A percentile compares a stretch with the other conserved stretches of the same genome.
phyloP scores from a whole-genome alignment of 2,888 invertebrate species.

The Dusona sp. region DNA sequence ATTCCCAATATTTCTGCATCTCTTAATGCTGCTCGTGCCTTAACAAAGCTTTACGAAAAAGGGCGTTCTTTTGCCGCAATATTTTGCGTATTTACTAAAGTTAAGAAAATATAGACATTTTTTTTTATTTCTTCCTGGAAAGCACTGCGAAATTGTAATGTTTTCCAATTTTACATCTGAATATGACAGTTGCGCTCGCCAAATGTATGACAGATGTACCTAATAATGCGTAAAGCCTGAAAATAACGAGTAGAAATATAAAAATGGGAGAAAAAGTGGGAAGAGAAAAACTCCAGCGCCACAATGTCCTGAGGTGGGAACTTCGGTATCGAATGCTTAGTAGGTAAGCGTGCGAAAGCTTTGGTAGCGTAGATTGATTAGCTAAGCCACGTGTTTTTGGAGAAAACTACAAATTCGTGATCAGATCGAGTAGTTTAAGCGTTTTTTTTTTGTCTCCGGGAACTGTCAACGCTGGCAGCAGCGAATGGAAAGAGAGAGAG shows the following conservation, averaged over 20 bases:
- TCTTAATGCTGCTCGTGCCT: background rate
- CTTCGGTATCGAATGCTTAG: background rate
- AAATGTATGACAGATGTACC: background rate
- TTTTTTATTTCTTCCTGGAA: background rate
- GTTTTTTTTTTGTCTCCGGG: background rate
- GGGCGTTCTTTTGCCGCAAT: background rate
- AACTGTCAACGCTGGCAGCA: background rate
- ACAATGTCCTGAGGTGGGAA: background rate
- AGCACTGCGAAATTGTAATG: background rate
- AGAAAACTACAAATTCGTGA: background rate
- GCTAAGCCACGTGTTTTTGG: background rate
- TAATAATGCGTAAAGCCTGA: background rate
- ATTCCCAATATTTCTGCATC: background rate
- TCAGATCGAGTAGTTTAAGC: background rate
- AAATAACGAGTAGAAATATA: background rate
- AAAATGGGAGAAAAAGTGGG: background rate
- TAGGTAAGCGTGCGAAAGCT: background rate
- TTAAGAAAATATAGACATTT: background rate
- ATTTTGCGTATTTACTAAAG: background rate
- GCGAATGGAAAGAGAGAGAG: too few species aligned
- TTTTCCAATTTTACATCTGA: background rate
- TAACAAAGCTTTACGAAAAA: background rate
- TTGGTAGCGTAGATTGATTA: background rate
- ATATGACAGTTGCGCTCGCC: background rate
- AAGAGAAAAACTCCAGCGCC: background rate